Conservation (phyloP, 2,113 vertebrate genomes). For the Heterotis niloticus region DNA sequence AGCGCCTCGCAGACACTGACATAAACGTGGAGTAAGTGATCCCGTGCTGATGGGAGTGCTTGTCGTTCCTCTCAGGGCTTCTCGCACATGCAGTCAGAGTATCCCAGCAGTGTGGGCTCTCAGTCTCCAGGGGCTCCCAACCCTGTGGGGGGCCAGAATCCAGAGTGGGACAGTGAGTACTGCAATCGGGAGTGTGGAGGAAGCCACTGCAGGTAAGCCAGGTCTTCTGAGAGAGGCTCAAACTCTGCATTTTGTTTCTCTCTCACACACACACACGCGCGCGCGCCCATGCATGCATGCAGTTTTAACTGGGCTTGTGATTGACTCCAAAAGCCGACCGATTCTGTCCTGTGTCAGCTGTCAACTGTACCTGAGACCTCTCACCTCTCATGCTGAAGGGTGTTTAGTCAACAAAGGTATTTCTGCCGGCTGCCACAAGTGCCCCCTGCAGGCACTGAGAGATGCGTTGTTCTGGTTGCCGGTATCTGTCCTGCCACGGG, state of each 20-base stretch:
- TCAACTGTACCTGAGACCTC: background rate
- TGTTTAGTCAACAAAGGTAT: background rate
- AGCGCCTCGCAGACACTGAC: no score
- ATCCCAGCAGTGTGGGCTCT: slow-evolving; percentile 82
- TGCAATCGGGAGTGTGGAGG: slow-evolving; percentile 91
- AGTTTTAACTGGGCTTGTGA: background rate
- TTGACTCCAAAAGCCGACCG: background rate
- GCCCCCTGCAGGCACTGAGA: slow-evolving; percentile 1
- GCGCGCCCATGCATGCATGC: no score
- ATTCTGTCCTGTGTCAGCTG: background rate
- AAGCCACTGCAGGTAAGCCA: slow-evolving; percentile 85
- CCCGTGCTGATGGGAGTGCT: background rate
- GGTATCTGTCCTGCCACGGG: no score
- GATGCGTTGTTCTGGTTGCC: no score
- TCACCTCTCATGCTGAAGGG: no score
- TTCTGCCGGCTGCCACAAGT: background rate
- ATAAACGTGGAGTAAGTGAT: background rate
- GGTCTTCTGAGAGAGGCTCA: background rate
- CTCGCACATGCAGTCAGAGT: slow-evolving; percentile 88
- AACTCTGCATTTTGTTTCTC: background rate
- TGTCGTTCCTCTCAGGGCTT: slow-evolving; percentile 71
- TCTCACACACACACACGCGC: no score
- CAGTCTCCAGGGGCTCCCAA: slow-evolving; percentile 87
- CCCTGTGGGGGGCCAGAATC: slow-evolving; percentile 68
- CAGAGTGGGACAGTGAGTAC: slow-evolving; percentile 90